Evolutionary conservation across 2,888 invertebrate genomes (phyloP).

Genomic region (Campopleginae sp.): DNA sequence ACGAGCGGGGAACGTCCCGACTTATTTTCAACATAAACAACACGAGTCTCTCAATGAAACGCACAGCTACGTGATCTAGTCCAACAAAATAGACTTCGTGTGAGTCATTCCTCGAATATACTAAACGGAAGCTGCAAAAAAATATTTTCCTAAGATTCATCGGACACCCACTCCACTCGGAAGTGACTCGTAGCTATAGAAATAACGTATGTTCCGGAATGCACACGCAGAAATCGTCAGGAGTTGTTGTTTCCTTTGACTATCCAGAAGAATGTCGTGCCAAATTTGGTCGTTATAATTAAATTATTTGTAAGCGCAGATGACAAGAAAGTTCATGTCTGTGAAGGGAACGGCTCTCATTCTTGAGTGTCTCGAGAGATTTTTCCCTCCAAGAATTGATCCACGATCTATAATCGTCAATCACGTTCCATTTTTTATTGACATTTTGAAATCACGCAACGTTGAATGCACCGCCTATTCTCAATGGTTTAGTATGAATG

Average conservation of each 20-base stretch:
- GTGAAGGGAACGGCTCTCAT: not conserved
- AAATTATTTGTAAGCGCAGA: not conserved
- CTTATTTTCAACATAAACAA: constrained; percentile 6
- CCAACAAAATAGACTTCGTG: constrained; percentile 5
- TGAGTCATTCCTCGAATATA: not conserved
- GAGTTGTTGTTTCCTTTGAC: not conserved
- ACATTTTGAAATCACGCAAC: not conserved
- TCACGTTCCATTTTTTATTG: not conserved
- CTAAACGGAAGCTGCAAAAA: constrained; percentile 8
- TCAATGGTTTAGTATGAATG: not conserved
- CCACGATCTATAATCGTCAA: not conserved
- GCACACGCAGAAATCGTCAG: not conserved
- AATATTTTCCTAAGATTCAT: constrained; percentile 12
- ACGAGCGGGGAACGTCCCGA: not conserved
- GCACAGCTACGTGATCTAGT: constrained; percentile 9
- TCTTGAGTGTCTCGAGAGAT: not conserved
- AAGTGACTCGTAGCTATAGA: not conserved
- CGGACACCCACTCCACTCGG: constrained; percentile 5
- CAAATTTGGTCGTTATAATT: constrained; percentile 10
- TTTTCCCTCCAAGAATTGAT: not conserved
- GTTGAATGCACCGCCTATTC: not conserved
- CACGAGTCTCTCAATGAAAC: constrained; percentile 45
- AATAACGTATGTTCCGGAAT: not conserved
- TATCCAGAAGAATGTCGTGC: not conserved
- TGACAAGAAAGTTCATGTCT: not conserved